Conservation (phyloP, 2,113 vertebrate genomes). For the Campylorhamphus procurvoides region DNA sequence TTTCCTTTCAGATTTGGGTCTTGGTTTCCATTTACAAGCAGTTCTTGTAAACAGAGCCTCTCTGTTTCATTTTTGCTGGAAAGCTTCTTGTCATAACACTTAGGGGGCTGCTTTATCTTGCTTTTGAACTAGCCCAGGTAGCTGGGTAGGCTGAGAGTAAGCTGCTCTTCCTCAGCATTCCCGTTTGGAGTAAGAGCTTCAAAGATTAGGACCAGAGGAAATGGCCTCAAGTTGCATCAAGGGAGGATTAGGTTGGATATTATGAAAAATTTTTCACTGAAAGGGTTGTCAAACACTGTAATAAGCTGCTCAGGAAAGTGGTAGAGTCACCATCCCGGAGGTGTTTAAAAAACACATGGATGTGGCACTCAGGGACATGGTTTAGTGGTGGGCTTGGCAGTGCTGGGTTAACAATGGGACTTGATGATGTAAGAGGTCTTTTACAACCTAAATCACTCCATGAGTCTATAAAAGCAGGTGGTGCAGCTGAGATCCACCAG, state of each 20-base stretch:
- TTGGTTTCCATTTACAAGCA: slow-evolving; percentile 49
- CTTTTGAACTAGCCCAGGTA: slow-evolving; percentile 5
- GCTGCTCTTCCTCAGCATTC: neutral
- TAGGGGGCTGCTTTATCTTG: slow-evolving; percentile 17
- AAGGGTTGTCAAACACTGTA: neutral
- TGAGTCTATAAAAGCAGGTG: neutral
- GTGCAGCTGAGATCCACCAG: neutral
- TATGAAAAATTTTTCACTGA: neutral
- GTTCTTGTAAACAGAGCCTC: slow-evolving; percentile 56
- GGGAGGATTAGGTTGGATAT: neutral
- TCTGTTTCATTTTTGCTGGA: slow-evolving; percentile 51
- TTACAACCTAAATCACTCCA: neutral
- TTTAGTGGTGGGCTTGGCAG: neutral
- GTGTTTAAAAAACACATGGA: neutral
- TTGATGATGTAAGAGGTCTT: neutral
- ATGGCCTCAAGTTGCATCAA: neutral
- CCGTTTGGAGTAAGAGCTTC: neutral
- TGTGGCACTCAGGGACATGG: neutral
- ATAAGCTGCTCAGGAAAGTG: neutral
- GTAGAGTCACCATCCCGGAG: no score
- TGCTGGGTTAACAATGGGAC: neutral
- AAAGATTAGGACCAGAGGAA: neutral
- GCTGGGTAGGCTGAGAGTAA: neutral
- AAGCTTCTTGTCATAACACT: slow-evolving; percentile 67
- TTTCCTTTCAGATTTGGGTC: slow-evolving; percentile 39